Conservation (phyloP, 2,797 vertebrate species). For the Takifugu ocellatus region DNA sequence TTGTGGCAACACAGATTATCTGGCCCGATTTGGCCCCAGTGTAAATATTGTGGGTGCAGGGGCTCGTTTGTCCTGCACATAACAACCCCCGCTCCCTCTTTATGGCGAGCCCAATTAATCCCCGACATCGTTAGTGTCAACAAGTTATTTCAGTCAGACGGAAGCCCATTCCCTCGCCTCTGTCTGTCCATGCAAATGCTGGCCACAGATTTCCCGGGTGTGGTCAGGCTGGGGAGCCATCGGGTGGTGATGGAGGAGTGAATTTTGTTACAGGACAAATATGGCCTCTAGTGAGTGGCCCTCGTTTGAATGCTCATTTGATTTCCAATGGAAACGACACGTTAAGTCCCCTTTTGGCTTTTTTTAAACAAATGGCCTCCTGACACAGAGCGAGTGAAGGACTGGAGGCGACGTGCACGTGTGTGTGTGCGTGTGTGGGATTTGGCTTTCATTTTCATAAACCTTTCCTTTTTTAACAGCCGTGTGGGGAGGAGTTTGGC, state of each 20-base stretch:
- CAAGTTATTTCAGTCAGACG: constrained; percentile 58
- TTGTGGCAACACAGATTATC: constrained; percentile 78
- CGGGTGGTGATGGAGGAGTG: constrained; percentile 71
- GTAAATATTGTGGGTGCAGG: constrained; percentile 71
- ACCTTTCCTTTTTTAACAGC: constrained; percentile 74
- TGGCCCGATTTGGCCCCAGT: constrained; percentile 54
- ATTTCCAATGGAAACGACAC: constrained; percentile 78
- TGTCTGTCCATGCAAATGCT: constrained; percentile 76
- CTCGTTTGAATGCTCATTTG: constrained; percentile 82
- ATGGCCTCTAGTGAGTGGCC: constrained; percentile 61
- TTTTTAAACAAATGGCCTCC: constrained; percentile 74
- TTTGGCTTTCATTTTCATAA: constrained; percentile 81
- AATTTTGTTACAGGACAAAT: constrained; percentile 79
- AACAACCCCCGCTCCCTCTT: constrained; percentile 5
- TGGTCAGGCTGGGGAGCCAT: constrained; percentile 69
- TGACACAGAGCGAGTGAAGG: constrained; percentile 27
- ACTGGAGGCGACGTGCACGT: constrained; percentile 12
- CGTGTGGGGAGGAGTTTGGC: constrained; percentile 41
- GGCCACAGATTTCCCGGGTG: constrained; percentile 77
- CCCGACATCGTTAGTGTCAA: constrained; percentile 33
- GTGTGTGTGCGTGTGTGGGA: constrained; percentile 36
- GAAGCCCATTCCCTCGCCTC: constrained; percentile 57
- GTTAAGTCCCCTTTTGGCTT: constrained; percentile 74
- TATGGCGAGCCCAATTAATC: constrained; percentile 26
- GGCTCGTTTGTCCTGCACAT: constrained; percentile 48